Percentiles rank a stretch among this genome's conserved stretches.
These are phyloP conservation scores for Dasyprocta punctata DNA, from an alignment of 2,113 vertebrate genomes.

Conservation along the genomic window DNA sequence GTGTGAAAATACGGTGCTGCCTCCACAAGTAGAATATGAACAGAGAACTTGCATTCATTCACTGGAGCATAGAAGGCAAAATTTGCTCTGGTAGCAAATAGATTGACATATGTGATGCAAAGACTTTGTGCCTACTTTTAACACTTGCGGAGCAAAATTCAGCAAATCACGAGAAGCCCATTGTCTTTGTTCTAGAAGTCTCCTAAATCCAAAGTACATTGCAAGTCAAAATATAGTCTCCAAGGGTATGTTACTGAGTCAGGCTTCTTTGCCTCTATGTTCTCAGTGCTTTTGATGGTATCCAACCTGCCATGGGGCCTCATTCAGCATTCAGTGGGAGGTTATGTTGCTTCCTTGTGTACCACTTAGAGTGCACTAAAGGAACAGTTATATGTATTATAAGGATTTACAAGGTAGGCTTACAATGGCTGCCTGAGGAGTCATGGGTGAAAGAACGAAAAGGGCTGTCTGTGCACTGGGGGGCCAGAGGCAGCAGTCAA, in stretches of 20 bases:
- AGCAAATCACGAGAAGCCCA: not conserved
- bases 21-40: too few relatives aligned
- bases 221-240: not conserved
- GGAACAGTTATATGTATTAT: not conserved
- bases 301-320: not conserved
- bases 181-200: not conserved
- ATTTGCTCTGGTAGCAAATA: not conserved
- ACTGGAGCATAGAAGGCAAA: not conserved
- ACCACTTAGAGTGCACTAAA: not conserved
- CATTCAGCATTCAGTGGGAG: not conserved
- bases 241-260: not conserved
- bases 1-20: not conserved
- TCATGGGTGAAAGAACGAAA: not conserved
- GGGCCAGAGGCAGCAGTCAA: not conserved
- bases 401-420: not conserved
- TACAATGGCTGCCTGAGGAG: not conserved
- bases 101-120: too few relatives aligned
- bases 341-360: not conserved
- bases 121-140: not conserved
- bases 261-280: not conserved
- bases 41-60: not conserved
- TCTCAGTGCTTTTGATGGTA: not conserved
- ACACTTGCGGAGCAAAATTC: not conserved
- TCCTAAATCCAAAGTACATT: not conserved
- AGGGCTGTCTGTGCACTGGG: not conserved